Evolutionary conservation across 2,888 invertebrate genomes (phyloP).

Genomic region (Tiliacea citrago): DNA sequence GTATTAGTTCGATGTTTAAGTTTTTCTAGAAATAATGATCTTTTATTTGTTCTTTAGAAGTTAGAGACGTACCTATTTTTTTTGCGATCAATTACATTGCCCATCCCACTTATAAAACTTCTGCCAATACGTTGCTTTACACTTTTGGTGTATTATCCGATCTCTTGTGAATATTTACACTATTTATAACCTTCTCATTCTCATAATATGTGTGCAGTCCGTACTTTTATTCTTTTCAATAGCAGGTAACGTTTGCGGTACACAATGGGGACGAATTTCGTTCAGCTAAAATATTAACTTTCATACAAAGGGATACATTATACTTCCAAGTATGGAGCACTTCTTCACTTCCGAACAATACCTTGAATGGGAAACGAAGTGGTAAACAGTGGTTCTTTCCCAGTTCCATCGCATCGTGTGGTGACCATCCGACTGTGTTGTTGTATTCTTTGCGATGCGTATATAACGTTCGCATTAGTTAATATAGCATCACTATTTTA

Average conservation of each 20-base stretch:
- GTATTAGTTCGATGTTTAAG: background rate
- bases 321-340: slow-evolving; percentile 88
- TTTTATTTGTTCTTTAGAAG: slow-evolving; percentile 21
- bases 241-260: slow-evolving; percentile 85
- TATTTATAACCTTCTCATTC: slow-evolving; percentile 78
- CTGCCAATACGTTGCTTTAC: slow-evolving; percentile 77
- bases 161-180: slow-evolving; percentile 77
- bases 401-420: slow-evolving; percentile 75
- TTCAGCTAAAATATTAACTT: slow-evolving; percentile 90
- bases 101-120: slow-evolving; percentile 81
- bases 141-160: slow-evolving; percentile 65
- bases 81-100: slow-evolving; percentile 84
- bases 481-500: slow-evolving; percentile 10
- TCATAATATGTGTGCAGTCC: slow-evolving; percentile 83
- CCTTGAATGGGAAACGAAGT: slow-evolving; percentile 88
- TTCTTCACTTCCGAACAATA: slow-evolving; percentile 90
- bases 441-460: slow-evolving; percentile 36
- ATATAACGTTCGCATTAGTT: slow-evolving; percentile 6
- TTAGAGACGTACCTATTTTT: slow-evolving; percentile 54
- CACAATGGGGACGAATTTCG: slow-evolving; percentile 86
- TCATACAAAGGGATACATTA: slow-evolving; percentile 87
- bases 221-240: slow-evolving; percentile 81
- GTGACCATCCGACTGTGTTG: slow-evolving; percentile 63
- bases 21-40: slow-evolving; percentile 8
- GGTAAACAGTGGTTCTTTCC: slow-evolving; percentile 88